Percentiles rank a stretch among this genome's conserved stretches.
These are phyloP conservation scores for Phallusia fumigata DNA, from an alignment of 23 tunicate genomes.

Conservation along the genomic window DNA sequence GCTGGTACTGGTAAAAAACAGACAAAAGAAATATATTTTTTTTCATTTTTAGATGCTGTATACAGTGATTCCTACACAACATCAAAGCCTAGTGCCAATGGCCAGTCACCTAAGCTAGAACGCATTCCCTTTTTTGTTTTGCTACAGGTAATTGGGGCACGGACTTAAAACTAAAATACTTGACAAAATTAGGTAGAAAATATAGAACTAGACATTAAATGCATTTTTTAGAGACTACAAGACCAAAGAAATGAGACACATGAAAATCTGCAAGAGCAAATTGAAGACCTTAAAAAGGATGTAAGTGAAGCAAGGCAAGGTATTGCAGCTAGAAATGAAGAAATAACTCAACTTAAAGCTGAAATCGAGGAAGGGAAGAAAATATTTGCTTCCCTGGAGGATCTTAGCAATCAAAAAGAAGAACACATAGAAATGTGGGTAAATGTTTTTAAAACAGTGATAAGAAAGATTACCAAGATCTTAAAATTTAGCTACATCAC, in stretches of 20 bases:
- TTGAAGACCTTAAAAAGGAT: slow-evolving; percentile 30
- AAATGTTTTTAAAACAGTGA: too few species aligned
- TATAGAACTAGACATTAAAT: background rate
- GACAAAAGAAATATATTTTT: too few species aligned
- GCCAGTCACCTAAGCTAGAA: slow-evolving; percentile 34
- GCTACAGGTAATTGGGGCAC: slow-evolving; percentile 43
- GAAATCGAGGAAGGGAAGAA: slow-evolving; percentile 15
- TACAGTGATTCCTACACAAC: slow-evolving; percentile 84
- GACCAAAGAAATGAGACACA: slow-evolving; percentile 56
- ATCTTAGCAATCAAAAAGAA: background rate
- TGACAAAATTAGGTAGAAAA: background rate
- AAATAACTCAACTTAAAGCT: background rate
- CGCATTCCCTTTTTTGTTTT: slow-evolving; percentile 76
- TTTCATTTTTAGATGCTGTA: slow-evolving; percentile 71
- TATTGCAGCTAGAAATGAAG: slow-evolving; percentile 18
- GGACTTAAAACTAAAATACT: too few species aligned
- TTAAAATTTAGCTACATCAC: too few species aligned
- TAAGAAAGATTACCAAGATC: too few species aligned
- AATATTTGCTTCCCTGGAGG: background rate
- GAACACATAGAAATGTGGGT: background rate
- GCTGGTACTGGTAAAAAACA: background rate
- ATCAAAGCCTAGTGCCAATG: slow-evolving; percentile 1
- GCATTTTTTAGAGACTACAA: slow-evolving; percentile 55
- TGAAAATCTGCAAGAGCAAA: slow-evolving; percentile 37
- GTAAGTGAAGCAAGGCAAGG: background rate